Base-by-base conservation (phyloP, 2,888 invertebrate genomes). In the Monochamus alternatus region DNA sequence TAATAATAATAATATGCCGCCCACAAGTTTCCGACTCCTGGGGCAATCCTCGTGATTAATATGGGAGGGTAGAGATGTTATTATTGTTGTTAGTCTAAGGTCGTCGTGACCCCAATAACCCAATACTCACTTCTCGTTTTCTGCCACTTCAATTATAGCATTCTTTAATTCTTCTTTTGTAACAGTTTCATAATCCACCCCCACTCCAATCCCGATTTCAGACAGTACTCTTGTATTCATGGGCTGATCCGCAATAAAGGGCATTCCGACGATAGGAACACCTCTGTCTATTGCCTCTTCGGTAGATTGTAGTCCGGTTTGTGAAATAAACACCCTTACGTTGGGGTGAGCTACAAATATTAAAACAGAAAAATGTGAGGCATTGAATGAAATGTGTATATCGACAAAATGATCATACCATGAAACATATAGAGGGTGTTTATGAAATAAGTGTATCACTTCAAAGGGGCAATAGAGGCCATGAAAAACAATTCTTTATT, bases 211-310 rank as follows among this genome's bases (percentile, higher is more conserved):
- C n/a, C 84, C 85, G 22, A 81, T 68, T 62, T 81, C 64, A 7
- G 69, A 75, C 38, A 86, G 77, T 72, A 80, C 79, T 65, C 77
- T 80, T 2, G 82, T 80, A 75, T 86, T 86, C 81, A 83, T 81
- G 31, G 79, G 78, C 78, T 86, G 86, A 68, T 86, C 86, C 5
- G 84, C 85, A 64, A 85, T 85, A 74, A 86, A 86, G 8, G 86
- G 86, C 58, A 86, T 80, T 32, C 82, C 85, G 5, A 86, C 81
- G 63, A 86, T 80, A 3, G 86, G 86, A 8, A 85, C 84, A 32
- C 80, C 82, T 63, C 80, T 75, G 38, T 78, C 77, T n/a, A 86
- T 81, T 1, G 86, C 83, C 75, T 86, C 86, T 76, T 86, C 85
- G n/a, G 80, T 80, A 2, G 85, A 86, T 65, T 86, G 86, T 30